phyloP scores from a whole-genome alignment of 2,113 vertebrate genomes.

The Zosterops hypoxanthus region DNA sequence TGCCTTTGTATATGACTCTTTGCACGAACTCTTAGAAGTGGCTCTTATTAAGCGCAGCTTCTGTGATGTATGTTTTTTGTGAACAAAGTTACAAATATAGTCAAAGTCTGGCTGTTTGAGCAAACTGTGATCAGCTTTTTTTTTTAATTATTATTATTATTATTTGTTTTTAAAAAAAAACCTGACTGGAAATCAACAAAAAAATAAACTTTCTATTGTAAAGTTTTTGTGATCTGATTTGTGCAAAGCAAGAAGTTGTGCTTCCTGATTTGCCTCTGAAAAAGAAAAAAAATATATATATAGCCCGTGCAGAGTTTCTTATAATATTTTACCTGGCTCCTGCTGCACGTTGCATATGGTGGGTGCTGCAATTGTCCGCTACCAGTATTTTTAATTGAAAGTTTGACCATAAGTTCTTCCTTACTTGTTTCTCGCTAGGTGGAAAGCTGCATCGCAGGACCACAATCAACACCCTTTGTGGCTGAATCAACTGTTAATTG shows the following conservation, averaged over 20 bases:
- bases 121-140: constrained; percentile 90
- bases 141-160: constrained; percentile 79
- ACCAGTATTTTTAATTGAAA: constrained; percentile 29
- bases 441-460: constrained; percentile 46
- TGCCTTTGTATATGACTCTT: constrained; percentile 88
- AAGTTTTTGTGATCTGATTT: constrained; percentile 77
- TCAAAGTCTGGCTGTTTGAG: constrained; percentile 86
- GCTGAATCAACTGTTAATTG: constrained; percentile 50
- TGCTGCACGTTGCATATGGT: constrained; percentile 23
- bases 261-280: constrained; percentile 51
- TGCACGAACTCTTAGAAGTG: constrained; percentile 88
- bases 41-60: constrained; percentile 85
- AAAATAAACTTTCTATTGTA: constrained; percentile 97
- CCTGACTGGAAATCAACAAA: constrained; percentile 88
- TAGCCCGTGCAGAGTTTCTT: constrained; percentile 35
- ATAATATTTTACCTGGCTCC: constrained; percentile 49
- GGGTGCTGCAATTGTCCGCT: not conserved
- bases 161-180: constrained; percentile 88
- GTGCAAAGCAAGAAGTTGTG: constrained; percentile 62
- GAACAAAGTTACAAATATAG: constrained; percentile 85
- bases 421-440: constrained; percentile 29
- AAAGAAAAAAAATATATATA: not conserved
- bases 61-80: constrained; percentile 84
- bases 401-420: constrained; percentile 42
- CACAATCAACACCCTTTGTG: constrained; percentile 46